phyloP scores from a whole-genome alignment of 1,140 invertebrate species.

The Pachyrhynchus sulphureomaculatus region DNA sequence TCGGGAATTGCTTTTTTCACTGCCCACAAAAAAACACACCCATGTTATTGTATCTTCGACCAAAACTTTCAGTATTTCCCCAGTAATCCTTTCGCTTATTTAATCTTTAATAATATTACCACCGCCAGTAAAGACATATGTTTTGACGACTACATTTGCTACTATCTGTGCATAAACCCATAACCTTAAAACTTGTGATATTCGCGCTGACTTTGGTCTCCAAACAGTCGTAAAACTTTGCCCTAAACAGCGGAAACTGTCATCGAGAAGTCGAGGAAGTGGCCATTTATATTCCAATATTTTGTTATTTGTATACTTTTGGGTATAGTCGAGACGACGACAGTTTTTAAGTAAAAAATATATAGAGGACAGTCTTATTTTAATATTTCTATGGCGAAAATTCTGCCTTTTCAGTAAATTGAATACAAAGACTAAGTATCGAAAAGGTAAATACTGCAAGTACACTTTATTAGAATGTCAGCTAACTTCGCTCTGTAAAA shows the following conservation, averaged over 20 bases:
- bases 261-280: slow-evolving; percentile 15
- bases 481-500: no score
- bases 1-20: no score
- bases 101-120: slow-evolving; percentile 17
- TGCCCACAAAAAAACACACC: no score
- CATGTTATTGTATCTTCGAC: no score
- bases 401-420: no score
- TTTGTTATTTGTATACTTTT: slow-evolving; percentile 23
- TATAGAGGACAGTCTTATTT: no score
- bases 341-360: not conserved
- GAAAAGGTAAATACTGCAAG: no score
- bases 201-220: slow-evolving; percentile 7
- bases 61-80: no score
- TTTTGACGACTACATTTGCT: slow-evolving; percentile 15
- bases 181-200: slow-evolving; percentile 18
- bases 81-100: not conserved
- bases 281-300: slow-evolving; percentile 27
- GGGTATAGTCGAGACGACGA: not conserved
- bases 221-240: slow-evolving; percentile 14
- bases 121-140: slow-evolving; percentile 8
- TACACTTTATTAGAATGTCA: no score
- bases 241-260: slow-evolving; percentile 18
- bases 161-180: slow-evolving; percentile 28
- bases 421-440: no score
- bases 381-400: no score